These are phyloP conservation scores for Agriopis marginaria DNA, from an alignment of 2,888 invertebrate genomes.

Conservation along the genomic window DNA sequence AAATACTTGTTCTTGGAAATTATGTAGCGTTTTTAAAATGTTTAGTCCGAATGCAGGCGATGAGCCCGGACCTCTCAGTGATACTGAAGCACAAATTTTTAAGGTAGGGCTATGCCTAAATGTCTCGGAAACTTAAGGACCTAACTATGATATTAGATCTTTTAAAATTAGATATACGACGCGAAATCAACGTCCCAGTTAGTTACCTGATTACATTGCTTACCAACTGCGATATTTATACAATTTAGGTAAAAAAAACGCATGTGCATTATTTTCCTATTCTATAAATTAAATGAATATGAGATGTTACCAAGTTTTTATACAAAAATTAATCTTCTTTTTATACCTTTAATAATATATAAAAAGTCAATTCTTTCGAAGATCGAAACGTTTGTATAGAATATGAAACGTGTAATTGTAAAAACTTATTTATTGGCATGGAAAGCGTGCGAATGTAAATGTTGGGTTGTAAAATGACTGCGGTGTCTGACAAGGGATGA, in stretches of 20 bases:
- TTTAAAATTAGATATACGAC: conserved; percentile 46
- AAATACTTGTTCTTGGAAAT: conserved; percentile 38
- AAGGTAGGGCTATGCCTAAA: conserved; percentile 43
- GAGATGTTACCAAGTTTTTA: conserved; percentile 70
- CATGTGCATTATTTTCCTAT: conserved; percentile 71
- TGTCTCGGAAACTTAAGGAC: conserved; percentile 48
- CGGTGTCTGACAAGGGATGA: conserved; percentile 14
- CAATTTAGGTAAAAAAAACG: conserved; percentile 62
- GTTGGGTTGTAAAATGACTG: conserved; percentile 59
- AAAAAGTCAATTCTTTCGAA: conserved; percentile 78
- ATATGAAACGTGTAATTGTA: conserved; percentile 57
- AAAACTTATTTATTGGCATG: conserved; percentile 67
- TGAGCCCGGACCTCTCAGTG: conserved; percentile 42
- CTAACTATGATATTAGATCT: conserved; percentile 51
- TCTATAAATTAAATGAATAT: conserved; percentile 56
- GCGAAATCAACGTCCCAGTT: conserved; percentile 41
- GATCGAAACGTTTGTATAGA: conserved; percentile 74
- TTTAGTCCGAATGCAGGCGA: conserved; percentile 34
- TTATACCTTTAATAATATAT: conserved; percentile 62
- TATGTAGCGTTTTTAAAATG: conserved; percentile 32
- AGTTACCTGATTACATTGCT: conserved; percentile 48
- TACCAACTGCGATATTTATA: conserved; percentile 53
- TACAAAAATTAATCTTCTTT: conserved; percentile 74
- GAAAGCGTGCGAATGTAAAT: conserved; percentile 74
- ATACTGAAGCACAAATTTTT: conserved; percentile 46